These are phyloP conservation scores for Catharus fuscescens DNA, from an alignment of 2,113 vertebrate genomes.

Conservation along the genomic window DNA sequence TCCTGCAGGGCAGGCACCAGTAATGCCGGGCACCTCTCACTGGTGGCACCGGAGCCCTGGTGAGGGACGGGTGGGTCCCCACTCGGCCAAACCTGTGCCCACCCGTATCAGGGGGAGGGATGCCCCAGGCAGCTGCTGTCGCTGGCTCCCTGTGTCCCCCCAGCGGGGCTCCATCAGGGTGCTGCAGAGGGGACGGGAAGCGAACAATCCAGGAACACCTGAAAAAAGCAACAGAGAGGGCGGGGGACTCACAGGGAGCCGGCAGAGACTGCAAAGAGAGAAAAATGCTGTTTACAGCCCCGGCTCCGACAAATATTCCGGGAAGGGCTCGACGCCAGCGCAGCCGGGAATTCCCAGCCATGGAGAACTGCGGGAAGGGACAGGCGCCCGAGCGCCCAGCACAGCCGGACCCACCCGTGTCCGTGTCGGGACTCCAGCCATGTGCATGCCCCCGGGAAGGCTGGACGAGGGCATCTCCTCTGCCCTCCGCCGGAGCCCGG, in stretches of 20 bases:
- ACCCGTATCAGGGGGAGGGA: neutral
- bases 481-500: neutral
- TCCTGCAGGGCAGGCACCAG: neutral
- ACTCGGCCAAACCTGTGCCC: neutral
- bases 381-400: neutral
- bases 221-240: neutral
- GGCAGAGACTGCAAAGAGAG: neutral
- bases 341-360: neutral
- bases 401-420: neutral
- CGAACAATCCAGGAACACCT: neutral
- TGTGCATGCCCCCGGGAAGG: neutral
- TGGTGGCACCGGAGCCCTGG: neutral
- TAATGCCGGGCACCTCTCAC: rapidly evolving
- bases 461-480: neutral
- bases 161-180: rapidly evolving
- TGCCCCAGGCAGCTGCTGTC: rapidly evolving
- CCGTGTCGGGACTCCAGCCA: neutral
- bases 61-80: rapidly evolving
- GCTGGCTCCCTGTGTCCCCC: neutral
- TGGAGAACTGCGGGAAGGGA: neutral
- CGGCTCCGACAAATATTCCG: neutral
- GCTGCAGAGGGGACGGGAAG: neutral
- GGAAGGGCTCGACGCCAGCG: neutral
- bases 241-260: neutral
- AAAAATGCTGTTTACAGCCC: neutral